Evolutionary conservation across 2,888 invertebrate species (phyloP).

Genomic region (Morpho helenor): DNA sequence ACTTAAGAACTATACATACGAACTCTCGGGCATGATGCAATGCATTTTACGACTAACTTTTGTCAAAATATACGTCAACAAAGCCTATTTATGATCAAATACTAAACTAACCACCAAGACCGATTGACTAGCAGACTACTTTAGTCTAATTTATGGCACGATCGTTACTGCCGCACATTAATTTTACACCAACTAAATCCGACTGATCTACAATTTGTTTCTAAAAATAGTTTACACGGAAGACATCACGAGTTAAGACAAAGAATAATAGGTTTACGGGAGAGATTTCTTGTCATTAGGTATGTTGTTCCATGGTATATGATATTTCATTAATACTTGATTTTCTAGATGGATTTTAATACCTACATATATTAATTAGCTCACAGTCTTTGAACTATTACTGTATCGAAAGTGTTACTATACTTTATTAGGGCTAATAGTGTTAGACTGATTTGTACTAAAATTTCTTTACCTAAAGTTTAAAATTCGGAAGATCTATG

Average conservation of each 20-base stretch:
- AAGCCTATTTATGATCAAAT: slow-evolving; percentile 10
- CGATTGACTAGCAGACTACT: slow-evolving; percentile 18
- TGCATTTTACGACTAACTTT: not conserved
- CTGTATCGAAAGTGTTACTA: too few species aligned
- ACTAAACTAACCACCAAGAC: slow-evolving; percentile 15
- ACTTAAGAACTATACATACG: too few species aligned
- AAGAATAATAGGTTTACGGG: slow-evolving; percentile 11
- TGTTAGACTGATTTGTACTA: too few species aligned
- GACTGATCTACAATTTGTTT: slow-evolving; percentile 18
- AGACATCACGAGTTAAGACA: slow-evolving; percentile 12
- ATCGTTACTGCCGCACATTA: slow-evolving; percentile 24
- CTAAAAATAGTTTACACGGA: slow-evolving; percentile 23
- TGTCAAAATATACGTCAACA: slow-evolving; percentile 10
- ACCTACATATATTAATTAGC: too few species aligned
- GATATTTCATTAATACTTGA: too few species aligned
- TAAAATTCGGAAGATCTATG: too few species aligned
- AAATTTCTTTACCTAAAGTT: too few species aligned
- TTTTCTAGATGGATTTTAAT: too few species aligned
- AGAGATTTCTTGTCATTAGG: not conserved
- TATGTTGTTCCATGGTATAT: not conserved
- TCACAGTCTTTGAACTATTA: too few species aligned
- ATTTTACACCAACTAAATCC: slow-evolving; percentile 22
- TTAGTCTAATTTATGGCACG: slow-evolving; percentile 22
- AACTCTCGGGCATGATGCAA: too few species aligned
- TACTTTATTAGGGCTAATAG: too few species aligned